These are phyloP conservation scores for Pemphigus obesinymphae DNA, from an alignment of 1,140 invertebrate species.

Conservation along the genomic window DNA sequence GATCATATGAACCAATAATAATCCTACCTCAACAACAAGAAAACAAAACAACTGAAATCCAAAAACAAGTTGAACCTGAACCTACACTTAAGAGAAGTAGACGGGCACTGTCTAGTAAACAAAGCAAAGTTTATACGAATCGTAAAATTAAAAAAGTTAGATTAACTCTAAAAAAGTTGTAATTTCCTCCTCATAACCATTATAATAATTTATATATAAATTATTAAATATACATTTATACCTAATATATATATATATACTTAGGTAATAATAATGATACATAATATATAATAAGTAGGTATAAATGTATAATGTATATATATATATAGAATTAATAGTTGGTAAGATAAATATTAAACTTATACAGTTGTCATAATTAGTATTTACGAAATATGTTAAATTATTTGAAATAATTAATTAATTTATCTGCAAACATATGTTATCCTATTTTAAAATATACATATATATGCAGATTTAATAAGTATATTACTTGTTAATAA, in stretches of 20 bases:
- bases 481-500: not conserved
- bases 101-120: not conserved
- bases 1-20: slow-evolving; percentile 8
- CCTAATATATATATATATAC: not conserved
- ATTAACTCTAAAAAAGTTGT: not conserved
- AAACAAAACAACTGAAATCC: not conserved
- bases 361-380: slow-evolving; percentile 20
- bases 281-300: too few relatives aligned
- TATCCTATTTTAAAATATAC: not conserved
- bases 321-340: not conserved
- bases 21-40: not conserved
- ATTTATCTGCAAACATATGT: not conserved
- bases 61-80: not conserved
- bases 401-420: not conserved
- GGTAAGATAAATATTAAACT: not conserved
- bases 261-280: too few relatives aligned
- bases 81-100: not conserved
- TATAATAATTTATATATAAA: not conserved
- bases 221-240: not conserved
- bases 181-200: not conserved
- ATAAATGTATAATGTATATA: too few relatives aligned
- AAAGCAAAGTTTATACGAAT: not conserved
- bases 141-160: slow-evolving; percentile 27
- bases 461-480: not conserved
- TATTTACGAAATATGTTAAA: slow-evolving; percentile 2